Base-by-base conservation (phyloP, 2,888 invertebrate genomes). In the Oscheius sp. region DNA sequence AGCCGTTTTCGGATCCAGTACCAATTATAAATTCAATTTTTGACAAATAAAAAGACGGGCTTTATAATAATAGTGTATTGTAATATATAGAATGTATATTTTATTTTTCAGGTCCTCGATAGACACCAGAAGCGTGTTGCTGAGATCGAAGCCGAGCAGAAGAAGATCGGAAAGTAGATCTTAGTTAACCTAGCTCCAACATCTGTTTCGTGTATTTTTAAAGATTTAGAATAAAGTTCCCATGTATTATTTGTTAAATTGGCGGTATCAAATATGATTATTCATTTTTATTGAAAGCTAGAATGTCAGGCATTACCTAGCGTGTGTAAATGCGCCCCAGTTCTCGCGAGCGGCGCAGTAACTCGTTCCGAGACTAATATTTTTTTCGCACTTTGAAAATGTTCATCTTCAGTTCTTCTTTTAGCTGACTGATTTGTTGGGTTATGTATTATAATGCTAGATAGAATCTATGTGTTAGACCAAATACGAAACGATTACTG, bases 51-150 rank as follows among this genome's bases (percentile, higher is more conserved):
- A 33, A 25, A n/a, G n/a, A n/a, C n/a, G n/a, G n/a, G n/a, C n/a
- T n/a, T n/a, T n/a, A n/a, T n/a, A n/a, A n/a, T n/a, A n/a, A n/a
- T n/a, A n/a, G n/a, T n/a, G n/a, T n/a, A n/a, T n/a, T n/a, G n/a
- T n/a, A n/a, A n/a, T n/a, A n/a, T 27, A 29, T 15, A 4, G 20
- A n/a, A n/a, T n/a, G n/a, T 27, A 46, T 48, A 17, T 27, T 23
- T 42, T 4, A n/a, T 15, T 8, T 75, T 73, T 52, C 73, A 76
- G 76, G 68, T 70, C 67, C 71, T 76, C 66, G 69, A 76, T 61
- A 69, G 72, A 71, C 72, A 74, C 34, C 69, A 76, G 50, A 65
- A 69, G 53, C 72, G 74, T 10, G 61, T 76, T 69, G 68, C 63
- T 20, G 72, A 76, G 65, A 71, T 76, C 53, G 76, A 74, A 25